phyloP scores from a whole-genome alignment of 2,888 invertebrate genomes.

The Malthinus flaveolus region DNA sequence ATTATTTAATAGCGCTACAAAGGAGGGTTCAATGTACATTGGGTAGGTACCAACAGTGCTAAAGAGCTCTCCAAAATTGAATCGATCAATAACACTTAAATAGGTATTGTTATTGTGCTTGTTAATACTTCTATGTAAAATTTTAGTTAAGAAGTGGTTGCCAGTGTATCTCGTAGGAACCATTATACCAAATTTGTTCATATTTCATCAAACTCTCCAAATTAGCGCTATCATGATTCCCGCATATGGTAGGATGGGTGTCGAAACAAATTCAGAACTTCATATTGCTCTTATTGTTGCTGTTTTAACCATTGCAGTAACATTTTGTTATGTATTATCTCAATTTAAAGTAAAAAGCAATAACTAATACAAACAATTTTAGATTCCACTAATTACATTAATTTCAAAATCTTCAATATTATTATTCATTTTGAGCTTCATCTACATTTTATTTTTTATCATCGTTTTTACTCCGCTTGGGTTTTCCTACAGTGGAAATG shows the following conservation, averaged over 20 bases:
- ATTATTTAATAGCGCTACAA: not conserved
- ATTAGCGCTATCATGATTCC: conserved; percentile 41
- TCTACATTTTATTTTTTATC: conserved; percentile 49
- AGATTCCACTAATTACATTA: conserved; percentile 42
- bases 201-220: conserved; percentile 24
- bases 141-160: conserved; percentile 32
- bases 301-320: conserved; percentile 50
- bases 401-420: conserved; percentile 40
- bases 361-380: not conserved
- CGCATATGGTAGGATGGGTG: conserved; percentile 54
- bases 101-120: not conserved
- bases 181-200: conserved; percentile 30
- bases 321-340: conserved; percentile 48
- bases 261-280: conserved; percentile 54
- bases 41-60: too few relatives aligned
- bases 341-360: not conserved
- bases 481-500: conserved; percentile 69
- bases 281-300: conserved; percentile 52
- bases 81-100: not conserved
- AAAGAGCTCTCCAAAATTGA: too few relatives aligned
- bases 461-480: conserved; percentile 67
- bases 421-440: conserved; percentile 34
- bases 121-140: not conserved
- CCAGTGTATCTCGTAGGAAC: conserved; percentile 28
- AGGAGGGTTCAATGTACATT: too few relatives aligned